phyloP scores from a whole-genome alignment of 2,113 vertebrate genomes.

The Psittacula cyanocephala region DNA sequence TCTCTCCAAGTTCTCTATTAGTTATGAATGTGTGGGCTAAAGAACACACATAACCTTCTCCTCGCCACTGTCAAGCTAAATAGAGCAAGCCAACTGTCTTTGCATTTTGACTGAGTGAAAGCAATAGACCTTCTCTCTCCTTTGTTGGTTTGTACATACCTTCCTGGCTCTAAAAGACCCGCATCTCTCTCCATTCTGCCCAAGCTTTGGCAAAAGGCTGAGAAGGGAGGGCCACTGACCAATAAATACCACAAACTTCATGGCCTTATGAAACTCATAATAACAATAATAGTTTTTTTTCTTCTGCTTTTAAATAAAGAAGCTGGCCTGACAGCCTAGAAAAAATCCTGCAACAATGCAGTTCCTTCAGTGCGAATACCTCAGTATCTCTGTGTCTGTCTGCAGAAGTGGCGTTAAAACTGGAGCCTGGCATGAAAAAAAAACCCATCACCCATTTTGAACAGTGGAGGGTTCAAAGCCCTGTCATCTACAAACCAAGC shows the following conservation, averaged over 20 bases:
- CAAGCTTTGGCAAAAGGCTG: not conserved
- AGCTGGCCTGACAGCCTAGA: not conserved
- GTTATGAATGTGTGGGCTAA: not conserved
- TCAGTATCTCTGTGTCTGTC: not conserved
- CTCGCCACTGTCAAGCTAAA: not conserved
- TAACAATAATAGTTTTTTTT: not conserved
- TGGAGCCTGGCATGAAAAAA: not conserved
- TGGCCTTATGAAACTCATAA: not conserved
- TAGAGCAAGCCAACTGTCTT: not conserved
- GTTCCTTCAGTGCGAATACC: not conserved
- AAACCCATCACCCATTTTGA: not conserved
- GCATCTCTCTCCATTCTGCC: not conserved
- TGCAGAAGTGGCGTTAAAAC: not conserved
- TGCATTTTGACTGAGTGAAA: not conserved
- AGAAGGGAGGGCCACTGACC: not conserved
- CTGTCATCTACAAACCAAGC: not conserved
- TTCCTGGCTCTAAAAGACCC: not conserved
- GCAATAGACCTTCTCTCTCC: not conserved
- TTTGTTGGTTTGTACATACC: not conserved
- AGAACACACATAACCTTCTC: not conserved
- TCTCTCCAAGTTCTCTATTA: not conserved
- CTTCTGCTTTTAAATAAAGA: not conserved
- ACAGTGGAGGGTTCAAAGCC: not conserved
- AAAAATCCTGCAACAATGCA: not conserved
- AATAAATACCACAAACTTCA: not conserved